These are phyloP conservation scores for Chaenodraco wilsoni DNA, from an alignment of 2,797 vertebrate species.

Conservation along the genomic window DNA sequence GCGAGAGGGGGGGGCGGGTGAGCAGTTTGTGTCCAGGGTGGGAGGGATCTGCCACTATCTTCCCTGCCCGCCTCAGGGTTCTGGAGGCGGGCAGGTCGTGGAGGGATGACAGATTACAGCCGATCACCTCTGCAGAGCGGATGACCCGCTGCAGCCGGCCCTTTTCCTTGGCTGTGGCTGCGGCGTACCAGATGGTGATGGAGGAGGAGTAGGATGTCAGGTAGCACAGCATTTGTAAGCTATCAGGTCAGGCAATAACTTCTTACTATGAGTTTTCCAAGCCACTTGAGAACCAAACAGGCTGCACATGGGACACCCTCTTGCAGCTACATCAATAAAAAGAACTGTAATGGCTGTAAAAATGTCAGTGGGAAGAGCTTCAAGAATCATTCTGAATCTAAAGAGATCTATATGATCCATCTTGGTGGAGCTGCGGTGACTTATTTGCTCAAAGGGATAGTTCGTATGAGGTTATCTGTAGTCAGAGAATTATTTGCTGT, in stretches of 20 bases:
- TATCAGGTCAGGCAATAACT: slow-evolving; percentile 2
- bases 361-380: background rate
- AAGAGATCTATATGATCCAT: background rate
- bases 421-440: background rate
- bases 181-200: no score
- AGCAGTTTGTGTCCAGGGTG: no score
- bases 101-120: no score
- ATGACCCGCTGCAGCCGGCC: no score
- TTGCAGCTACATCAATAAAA: slow-evolving; percentile 14
- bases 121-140: no score
- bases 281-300: background rate
- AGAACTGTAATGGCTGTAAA: slow-evolving; percentile 7
- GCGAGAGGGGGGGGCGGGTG: no score
- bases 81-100: no score
- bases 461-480: no score
- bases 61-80: no score
- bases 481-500: no score
- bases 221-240: background rate
- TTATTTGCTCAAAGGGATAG: background rate
- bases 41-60: no score
- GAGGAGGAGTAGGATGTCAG: background rate
- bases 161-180: no score
- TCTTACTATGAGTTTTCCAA: background rate
- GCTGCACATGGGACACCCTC: background rate
- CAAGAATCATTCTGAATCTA: background rate